Conservation (phyloP, 2,113 vertebrate species). For the Pseudorasbora parva region DNA sequence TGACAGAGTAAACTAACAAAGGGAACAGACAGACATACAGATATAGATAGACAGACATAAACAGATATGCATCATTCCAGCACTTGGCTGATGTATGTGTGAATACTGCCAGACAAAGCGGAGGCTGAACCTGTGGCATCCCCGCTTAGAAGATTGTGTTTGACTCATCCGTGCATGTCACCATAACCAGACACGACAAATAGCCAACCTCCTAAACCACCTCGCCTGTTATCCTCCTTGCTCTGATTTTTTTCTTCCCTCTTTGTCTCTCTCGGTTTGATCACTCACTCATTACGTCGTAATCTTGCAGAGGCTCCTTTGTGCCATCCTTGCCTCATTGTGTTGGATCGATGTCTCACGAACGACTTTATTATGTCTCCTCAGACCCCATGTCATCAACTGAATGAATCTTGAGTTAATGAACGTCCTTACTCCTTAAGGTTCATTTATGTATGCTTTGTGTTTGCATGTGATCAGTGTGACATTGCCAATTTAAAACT, state of each 20-base stretch:
- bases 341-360: constrained; percentile 67
- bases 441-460: constrained; percentile 62
- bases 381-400: constrained; percentile 50
- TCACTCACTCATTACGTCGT: constrained; percentile 70
- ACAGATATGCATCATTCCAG: not conserved
- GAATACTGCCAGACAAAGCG: constrained; percentile 35
- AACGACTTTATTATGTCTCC: constrained; percentile 55
- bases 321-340: constrained; percentile 66
- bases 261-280: constrained; percentile 23
- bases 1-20: not conserved
- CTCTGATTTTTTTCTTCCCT: constrained; percentile 46
- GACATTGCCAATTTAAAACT: not conserved
- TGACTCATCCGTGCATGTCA: constrained; percentile 30
- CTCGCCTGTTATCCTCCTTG: constrained; percentile 36
- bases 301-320: constrained; percentile 64
- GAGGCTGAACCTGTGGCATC: constrained; percentile 9
- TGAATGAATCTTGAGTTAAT: constrained; percentile 67
- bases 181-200: constrained; percentile 29
- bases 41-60: not conserved
- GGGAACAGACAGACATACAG: not conserved
- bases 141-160: constrained; percentile 13
- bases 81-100: constrained; percentile 30
- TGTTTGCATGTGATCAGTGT: constrained; percentile 23
- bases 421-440: constrained; percentile 65
- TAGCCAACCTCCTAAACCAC: constrained; percentile 17